Evolutionary conservation across 2,888 invertebrate species (phyloP).

Genomic region (Cancer borealis): DNA sequence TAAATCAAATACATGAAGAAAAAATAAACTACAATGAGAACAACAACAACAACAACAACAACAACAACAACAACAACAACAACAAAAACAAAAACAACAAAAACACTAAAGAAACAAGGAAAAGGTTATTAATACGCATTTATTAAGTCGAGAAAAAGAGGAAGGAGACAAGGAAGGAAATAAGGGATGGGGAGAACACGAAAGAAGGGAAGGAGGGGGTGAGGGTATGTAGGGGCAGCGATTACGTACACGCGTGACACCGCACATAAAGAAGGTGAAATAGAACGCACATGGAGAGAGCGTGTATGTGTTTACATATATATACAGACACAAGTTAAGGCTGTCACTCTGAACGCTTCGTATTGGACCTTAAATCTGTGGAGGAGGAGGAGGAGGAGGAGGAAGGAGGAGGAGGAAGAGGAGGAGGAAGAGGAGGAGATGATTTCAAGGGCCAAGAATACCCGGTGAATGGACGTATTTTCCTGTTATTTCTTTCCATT

Average conservation of each 20-base stretch:
- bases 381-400: conserved; percentile 40
- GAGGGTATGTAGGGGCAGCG: background rate
- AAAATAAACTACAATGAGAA: background rate
- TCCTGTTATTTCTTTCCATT: too few species aligned
- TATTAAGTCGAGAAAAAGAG: background rate
- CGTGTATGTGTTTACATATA: conserved; percentile 15
- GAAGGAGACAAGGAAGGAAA: background rate
- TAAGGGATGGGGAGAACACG: too few species aligned
- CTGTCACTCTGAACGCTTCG: background rate
- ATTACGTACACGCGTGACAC: conserved; percentile 23
- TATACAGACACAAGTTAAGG: conserved; percentile 1
- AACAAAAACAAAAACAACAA: background rate
- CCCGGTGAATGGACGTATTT: background rate
- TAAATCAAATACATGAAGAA: background rate
- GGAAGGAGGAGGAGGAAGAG: conserved; percentile 31
- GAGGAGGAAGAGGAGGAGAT: conserved; percentile 36
- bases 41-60: too few species aligned
- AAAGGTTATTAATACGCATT: background rate
- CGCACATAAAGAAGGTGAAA: conserved; percentile 10
- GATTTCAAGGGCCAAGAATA: conserved; percentile 1
- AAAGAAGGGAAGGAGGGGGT: background rate
- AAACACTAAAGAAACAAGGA: background rate
- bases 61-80: background rate
- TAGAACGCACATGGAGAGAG: background rate
- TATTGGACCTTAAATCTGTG: background rate